Evolutionary conservation across 2,113 vertebrate species (phyloP).

Genomic region (Promerops cafer): DNA sequence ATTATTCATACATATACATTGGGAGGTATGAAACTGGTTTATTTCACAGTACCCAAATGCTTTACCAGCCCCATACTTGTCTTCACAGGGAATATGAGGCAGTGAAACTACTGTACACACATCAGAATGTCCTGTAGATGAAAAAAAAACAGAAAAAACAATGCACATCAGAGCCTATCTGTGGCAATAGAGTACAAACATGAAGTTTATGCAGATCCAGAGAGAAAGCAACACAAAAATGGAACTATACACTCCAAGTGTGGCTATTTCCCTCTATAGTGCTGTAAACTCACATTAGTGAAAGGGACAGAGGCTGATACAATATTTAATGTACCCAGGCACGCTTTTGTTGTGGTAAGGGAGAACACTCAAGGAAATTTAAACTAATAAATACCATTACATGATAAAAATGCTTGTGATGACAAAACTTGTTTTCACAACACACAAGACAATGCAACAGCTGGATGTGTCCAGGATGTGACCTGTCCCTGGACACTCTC

Average conservation of each 20-base stretch:
- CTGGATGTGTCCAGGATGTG: fast-evolving
- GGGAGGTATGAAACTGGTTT: neutral
- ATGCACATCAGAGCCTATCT: neutral
- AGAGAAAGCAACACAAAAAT: neutral
- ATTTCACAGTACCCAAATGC: neutral
- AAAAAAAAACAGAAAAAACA: neutral
- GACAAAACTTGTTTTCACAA: neutral
- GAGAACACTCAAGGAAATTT: neutral
- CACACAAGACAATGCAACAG: fast-evolving
- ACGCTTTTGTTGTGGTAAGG: neutral
- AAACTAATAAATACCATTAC: neutral
- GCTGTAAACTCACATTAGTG: neutral
- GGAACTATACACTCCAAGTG: neutral
- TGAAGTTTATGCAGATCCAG: neutral
- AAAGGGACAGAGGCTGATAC: neutral
- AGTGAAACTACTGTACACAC: neutral
- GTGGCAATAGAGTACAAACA: neutral
- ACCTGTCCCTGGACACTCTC: no score
- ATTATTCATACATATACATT: fast-evolving
- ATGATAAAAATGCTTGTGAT: neutral
- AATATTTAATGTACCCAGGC: neutral
- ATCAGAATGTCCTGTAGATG: neutral
- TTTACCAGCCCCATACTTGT: neutral
- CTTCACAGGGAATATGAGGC: neutral
- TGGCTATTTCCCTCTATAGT: neutral